phyloP scores from a whole-genome alignment of 2,113 vertebrate species.

The Chrysemys picta region DNA sequence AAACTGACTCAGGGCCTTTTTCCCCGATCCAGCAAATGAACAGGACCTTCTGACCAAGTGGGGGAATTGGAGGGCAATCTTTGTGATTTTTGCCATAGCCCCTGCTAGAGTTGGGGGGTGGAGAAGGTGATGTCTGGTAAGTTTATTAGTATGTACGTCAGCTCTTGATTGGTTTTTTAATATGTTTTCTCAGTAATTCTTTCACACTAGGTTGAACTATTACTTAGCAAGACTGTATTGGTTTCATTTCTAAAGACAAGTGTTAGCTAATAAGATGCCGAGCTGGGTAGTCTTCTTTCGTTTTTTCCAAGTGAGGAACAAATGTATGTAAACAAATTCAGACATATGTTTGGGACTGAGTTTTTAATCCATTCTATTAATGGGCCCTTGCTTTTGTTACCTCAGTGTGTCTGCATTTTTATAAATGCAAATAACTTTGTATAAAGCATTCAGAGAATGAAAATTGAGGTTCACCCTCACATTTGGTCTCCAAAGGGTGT shows the following conservation, averaged over 20 bases:
- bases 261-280: neutral
- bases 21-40: too few species aligned
- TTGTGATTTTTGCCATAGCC: too few species aligned
- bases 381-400: neutral
- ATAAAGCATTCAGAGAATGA: neutral
- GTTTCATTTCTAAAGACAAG: neutral
- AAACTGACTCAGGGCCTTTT: too few species aligned
- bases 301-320: neutral
- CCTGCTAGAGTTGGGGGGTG: neutral
- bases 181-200: too few species aligned
- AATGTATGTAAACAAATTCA: neutral
- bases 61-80: too few species aligned
- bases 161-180: neutral
- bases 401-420: neutral
- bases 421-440: neutral
- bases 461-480: neutral
- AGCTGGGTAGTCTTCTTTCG: neutral
- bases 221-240: neutral
- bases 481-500: neutral
- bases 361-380: neutral
- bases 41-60: too few species aligned
- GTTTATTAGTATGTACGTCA: neutral
- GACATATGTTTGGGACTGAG: neutral
- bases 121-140: neutral
- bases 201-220: too few species aligned